These are phyloP conservation scores for Araneus ventricosus DNA, from an alignment of 1,140 invertebrate genomes.

Conservation along the genomic window DNA sequence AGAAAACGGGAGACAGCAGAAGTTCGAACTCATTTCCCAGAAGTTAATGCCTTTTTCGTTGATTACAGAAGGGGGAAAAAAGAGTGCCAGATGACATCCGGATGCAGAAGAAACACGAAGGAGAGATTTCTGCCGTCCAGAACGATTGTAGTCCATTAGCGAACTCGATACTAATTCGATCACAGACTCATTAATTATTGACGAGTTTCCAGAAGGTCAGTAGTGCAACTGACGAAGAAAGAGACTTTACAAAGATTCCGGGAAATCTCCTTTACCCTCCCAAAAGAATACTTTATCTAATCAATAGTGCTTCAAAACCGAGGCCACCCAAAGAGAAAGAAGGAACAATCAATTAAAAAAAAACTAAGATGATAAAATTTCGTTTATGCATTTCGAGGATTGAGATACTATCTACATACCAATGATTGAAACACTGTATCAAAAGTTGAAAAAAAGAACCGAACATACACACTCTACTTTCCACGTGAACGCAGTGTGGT, in stretches of 20 bases:
- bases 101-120: neutral
- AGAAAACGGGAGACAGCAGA: no score
- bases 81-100: neutral
- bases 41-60: neutral
- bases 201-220: neutral
- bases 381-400: no score
- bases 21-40: no score
- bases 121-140: neutral
- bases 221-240: neutral
- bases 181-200: neutral
- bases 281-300: slow-evolving; percentile 1
- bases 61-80: neutral
- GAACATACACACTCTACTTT: no score
- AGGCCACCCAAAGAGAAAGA: neutral
- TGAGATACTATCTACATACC: no score
- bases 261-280: neutral
- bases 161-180: slow-evolving; percentile 1
- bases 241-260: neutral
- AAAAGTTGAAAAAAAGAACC: no score
- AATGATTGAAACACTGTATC: no score
- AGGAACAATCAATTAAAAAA: neutral
- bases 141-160: neutral
- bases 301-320: neutral
- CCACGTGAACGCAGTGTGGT: no score
- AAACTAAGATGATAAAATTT: neutral